Conservation (phyloP, 64 coral and sea anemone species). For the Pocillopora verrucosa region DNA sequence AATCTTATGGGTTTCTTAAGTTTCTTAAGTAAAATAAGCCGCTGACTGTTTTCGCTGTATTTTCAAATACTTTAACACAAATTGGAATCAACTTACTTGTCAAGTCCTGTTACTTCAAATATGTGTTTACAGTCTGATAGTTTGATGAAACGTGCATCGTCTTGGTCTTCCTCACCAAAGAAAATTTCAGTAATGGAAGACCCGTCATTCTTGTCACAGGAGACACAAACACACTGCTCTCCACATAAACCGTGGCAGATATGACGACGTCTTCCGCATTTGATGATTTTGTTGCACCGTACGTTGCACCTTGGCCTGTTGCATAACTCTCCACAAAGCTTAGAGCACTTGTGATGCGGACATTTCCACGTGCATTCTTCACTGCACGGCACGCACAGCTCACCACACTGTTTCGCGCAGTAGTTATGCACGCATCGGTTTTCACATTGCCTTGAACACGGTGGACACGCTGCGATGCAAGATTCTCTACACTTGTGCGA, state of each 20-base stretch:
- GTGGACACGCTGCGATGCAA: constrained; percentile 54
- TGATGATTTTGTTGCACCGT: constrained; percentile 30
- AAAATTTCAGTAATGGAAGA: constrained; percentile 35
- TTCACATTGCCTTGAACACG: constrained; percentile 34
- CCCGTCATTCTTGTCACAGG: constrained; percentile 15
- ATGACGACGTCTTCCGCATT: constrained; percentile 15
- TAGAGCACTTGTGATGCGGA: constrained; percentile 52
- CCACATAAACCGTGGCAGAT: constrained; percentile 47
- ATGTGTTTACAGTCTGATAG: constrained; percentile 85
- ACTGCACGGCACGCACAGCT: constrained; percentile 36
- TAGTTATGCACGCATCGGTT: constrained; percentile 51
- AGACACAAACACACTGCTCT: constrained; percentile 51
- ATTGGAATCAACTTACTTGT: constrained; percentile 11
- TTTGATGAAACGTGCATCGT: constrained; percentile 57
- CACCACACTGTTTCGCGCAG: constrained; percentile 49
- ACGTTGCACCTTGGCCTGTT: constrained; percentile 43
- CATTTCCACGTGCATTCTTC: constrained; percentile 54
- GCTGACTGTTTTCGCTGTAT: neutral
- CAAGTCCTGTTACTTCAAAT: constrained; percentile 68
- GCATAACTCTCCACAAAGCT: constrained; percentile 44
- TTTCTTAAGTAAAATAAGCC: too few species aligned
- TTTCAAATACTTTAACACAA: neutral
- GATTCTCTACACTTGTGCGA: constrained; percentile 34
- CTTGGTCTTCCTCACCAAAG: constrained; percentile 55
- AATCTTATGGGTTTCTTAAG: too few species aligned